Evolutionary conservation across 2,888 invertebrate genomes (phyloP).

Genomic region (Bibio marci): DNA sequence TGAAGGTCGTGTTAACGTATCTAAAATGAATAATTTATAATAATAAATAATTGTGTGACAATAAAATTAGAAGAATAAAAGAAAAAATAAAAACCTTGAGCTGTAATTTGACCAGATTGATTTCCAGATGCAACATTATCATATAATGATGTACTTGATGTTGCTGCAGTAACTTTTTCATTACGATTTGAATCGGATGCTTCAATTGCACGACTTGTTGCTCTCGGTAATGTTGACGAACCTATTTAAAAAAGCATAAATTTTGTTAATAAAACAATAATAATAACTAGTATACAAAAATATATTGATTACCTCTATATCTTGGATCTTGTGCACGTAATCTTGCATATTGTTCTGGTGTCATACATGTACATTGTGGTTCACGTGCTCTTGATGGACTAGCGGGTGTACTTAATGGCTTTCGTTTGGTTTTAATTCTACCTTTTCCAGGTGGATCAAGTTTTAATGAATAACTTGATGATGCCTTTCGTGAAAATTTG

Average conservation of each 20-base stretch:
- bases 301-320: constrained; percentile 38
- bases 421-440: constrained; percentile 75
- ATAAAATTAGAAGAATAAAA: constrained; percentile 15
- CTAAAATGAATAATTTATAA: constrained; percentile 12
- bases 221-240: constrained; percentile 70
- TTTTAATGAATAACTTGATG: constrained; percentile 90
- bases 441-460: constrained; percentile 78
- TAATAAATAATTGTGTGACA: neutral
- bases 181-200: constrained; percentile 44
- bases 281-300: neutral
- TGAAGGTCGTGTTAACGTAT: constrained; percentile 43
- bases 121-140: constrained; percentile 47
- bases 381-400: constrained; percentile 73
- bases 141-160: constrained; percentile 76
- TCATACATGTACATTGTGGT: constrained; percentile 91
- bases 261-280: constrained; percentile 7
- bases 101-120: constrained; percentile 2
- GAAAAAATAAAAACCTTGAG: constrained; percentile 14
- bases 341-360: constrained; percentile 78
- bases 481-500: constrained; percentile 94
- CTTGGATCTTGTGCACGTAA: constrained; percentile 70
- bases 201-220: constrained; percentile 44
- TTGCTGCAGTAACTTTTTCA: constrained; percentile 66
- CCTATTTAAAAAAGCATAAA: constrained; percentile 32
- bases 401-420: constrained; percentile 83